A percentile compares a stretch with the other conserved stretches of the same genome.
Evolutionary conservation across 1,140 invertebrate genomes (phyloP).

Genomic region (Camponotus pennsylvanicus): DNA sequence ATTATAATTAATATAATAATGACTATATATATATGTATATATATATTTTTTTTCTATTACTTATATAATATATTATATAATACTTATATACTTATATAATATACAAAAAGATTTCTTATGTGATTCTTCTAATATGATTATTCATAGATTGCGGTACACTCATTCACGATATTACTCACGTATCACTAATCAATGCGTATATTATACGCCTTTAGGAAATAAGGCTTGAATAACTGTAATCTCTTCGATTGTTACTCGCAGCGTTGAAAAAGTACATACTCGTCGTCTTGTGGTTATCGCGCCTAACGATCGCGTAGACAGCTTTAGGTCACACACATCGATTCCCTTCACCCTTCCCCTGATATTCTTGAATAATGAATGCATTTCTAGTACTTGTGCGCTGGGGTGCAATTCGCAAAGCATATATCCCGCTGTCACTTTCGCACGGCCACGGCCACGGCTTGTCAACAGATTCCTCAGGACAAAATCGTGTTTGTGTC

Average conservation of each 20-base stretch:
- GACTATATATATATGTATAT: not conserved
- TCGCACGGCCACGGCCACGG: constrained; percentile 38
- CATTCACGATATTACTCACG: no score
- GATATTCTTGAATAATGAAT: constrained; percentile 68
- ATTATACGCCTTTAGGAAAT: not conserved
- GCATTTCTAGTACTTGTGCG: constrained; percentile 51
- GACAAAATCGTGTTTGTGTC: constrained; percentile 13
- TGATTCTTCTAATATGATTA: not conserved
- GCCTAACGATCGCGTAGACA: constrained; percentile 62
- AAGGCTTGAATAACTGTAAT: constrained; percentile 16
- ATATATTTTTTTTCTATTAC: not conserved
- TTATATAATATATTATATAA: not conserved
- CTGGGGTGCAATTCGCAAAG: constrained; percentile 30
- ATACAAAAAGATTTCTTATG: not conserved
- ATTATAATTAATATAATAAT: not conserved
- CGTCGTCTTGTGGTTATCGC: constrained; percentile 21
- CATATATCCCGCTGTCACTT: constrained; percentile 38
- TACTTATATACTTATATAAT: no score
- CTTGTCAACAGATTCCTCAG: constrained; percentile 44
- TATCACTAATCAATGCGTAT: not conserved
- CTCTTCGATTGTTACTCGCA: constrained; percentile 22
- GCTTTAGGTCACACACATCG: constrained; percentile 70
- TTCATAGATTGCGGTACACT: not conserved
- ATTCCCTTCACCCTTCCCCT: constrained; percentile 53
- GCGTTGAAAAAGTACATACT: constrained; percentile 3